phyloP scores from a whole-genome alignment of 2,888 invertebrate species.

The Drosophila parthenogenetica region DNA sequence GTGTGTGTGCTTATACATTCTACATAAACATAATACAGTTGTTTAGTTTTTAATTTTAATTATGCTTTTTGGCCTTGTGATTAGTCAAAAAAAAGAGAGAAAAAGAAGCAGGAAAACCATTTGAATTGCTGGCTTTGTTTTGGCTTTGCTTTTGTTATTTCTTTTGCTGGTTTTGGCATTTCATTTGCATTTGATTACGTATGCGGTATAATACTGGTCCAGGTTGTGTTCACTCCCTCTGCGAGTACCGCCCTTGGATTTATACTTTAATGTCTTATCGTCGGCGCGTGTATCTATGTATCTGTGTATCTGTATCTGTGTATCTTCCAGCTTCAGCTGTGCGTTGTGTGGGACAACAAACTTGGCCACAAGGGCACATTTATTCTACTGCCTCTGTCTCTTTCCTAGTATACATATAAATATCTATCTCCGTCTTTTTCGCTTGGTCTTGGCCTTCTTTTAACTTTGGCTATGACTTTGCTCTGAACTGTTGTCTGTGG shows the following conservation, averaged over 20 bases:
- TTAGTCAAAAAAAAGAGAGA: conserved; percentile 5
- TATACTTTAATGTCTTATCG: conserved; percentile 57
- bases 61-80: conserved; percentile 43
- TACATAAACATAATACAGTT: conserved; percentile 3
- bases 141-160: conserved; percentile 23
- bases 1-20: not conserved
- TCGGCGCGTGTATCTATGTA: conserved; percentile 44
- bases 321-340: conserved; percentile 24
- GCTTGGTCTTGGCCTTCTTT: not conserved
- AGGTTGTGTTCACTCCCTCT: not conserved
- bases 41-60: conserved; percentile 39
- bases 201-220: conserved; percentile 18
- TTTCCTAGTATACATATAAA: too few relatives aligned
- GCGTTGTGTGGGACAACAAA: conserved; percentile 33
- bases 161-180: conserved; percentile 53
- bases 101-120: conserved; percentile 15
- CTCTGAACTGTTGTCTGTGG: conserved; percentile 30
- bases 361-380: conserved; percentile 29
- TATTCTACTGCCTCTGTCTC: not conserved
- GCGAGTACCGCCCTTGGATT: conserved; percentile 40
- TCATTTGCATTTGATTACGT: conserved; percentile 69
- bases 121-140: conserved; percentile 34
- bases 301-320: conserved; percentile 17
- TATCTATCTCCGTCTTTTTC: not conserved
- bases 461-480: conserved; percentile 30